These are phyloP conservation scores for Bolborhynchus lineola DNA, from an alignment of 2,113 vertebrate species.

Conservation along the genomic window DNA sequence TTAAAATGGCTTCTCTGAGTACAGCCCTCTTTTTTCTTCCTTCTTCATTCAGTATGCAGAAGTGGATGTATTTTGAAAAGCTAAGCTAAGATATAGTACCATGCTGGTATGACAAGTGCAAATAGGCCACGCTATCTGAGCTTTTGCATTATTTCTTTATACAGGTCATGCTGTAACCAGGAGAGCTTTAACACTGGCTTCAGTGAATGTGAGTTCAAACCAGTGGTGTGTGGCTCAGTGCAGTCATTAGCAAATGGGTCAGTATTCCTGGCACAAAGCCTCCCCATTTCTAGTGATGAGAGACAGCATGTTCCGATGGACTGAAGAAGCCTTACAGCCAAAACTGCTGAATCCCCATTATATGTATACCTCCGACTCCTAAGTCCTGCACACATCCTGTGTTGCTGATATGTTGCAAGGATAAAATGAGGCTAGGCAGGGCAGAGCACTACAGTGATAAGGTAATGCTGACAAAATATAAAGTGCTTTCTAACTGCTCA, in stretches of 20 bases:
- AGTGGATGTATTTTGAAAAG: background rate
- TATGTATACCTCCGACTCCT: background rate
- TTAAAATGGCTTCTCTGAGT: slow-evolving; percentile 33
- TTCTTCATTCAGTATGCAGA: background rate
- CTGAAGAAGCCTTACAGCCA: background rate
- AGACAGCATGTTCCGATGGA: background rate
- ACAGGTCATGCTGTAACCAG: background rate
- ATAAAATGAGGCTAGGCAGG: background rate
- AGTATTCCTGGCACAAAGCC: background rate
- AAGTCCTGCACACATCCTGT: background rate
- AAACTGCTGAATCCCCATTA: background rate
- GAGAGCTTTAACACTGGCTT: background rate
- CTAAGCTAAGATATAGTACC: background rate
- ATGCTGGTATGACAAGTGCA: background rate
- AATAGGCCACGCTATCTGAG: too few species aligned
- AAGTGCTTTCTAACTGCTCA: background rate
- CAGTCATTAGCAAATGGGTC: background rate
- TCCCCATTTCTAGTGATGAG: background rate
- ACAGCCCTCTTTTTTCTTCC: background rate
- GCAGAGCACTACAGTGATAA: background rate
- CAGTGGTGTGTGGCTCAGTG: background rate
- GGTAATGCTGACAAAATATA: background rate
- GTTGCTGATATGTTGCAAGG: background rate
- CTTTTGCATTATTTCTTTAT: background rate
- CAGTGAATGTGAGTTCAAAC: background rate